Evolutionary conservation across 1,140 invertebrate genomes (phyloP).

Genomic region (Limonius californicus): DNA sequence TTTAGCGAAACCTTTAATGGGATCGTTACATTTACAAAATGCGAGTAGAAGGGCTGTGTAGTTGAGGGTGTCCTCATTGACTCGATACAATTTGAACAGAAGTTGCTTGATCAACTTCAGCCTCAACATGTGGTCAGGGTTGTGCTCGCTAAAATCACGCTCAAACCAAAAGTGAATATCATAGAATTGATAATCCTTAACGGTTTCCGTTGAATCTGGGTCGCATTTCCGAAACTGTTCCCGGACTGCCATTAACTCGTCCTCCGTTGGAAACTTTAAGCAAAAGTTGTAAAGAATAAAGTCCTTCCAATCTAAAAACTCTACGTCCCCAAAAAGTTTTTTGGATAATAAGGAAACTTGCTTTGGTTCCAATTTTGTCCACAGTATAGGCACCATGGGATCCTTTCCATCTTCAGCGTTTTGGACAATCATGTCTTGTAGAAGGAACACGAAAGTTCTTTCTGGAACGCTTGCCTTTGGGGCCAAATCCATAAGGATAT

Average conservation of each 20-base stretch:
- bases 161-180: slow-evolving; percentile 55
- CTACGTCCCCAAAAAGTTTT: slow-evolving; percentile 50
- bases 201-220: slow-evolving; percentile 44
- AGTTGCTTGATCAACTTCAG: slow-evolving; percentile 50
- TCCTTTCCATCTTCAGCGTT: slow-evolving; percentile 49
- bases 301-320: slow-evolving; percentile 58
- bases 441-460: slow-evolving; percentile 51
- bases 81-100: slow-evolving; percentile 53
- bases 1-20: slow-evolving; percentile 52
- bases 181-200: slow-evolving; percentile 35
- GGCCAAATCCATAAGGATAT: slow-evolving; percentile 51
- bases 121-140: slow-evolving; percentile 30
- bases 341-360: slow-evolving; percentile 45
- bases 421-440: slow-evolving; percentile 55
- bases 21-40: slow-evolving; percentile 55
- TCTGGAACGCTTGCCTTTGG: slow-evolving; percentile 52
- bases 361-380: slow-evolving; percentile 50
- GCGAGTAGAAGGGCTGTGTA: slow-evolving; percentile 57
- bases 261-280: slow-evolving; percentile 50
- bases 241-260: slow-evolving; percentile 50
- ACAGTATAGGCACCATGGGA: slow-evolving; percentile 49
- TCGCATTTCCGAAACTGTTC: slow-evolving; percentile 49
- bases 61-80: slow-evolving; percentile 49
- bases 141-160: slow-evolving; percentile 27
- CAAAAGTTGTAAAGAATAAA: slow-evolving; percentile 57